These are phyloP conservation scores for Jacana jacana DNA, from an alignment of 2,113 vertebrate genomes.

Conservation along the genomic window DNA sequence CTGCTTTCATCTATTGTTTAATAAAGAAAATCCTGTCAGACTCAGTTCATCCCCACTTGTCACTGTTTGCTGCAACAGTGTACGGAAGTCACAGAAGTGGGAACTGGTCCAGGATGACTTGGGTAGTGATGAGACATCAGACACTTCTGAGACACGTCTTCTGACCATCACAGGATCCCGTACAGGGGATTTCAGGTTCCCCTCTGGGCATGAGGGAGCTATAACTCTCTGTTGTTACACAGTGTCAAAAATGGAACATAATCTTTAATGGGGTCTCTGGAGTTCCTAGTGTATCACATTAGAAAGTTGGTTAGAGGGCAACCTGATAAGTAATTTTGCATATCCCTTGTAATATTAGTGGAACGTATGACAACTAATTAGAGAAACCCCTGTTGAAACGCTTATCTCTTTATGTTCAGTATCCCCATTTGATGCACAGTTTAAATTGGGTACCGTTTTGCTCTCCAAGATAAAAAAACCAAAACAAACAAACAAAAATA, in stretches of 20 bases:
- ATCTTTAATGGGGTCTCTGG: background rate
- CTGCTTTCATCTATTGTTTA: background rate
- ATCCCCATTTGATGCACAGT: background rate
- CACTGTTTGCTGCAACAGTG: fast-evolving
- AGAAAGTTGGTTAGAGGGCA: background rate
- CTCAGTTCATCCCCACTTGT: background rate
- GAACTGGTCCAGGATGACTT: background rate
- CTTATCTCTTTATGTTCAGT: background rate
- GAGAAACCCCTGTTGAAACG: background rate
- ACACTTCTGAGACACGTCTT: fast-evolving
- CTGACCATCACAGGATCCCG: background rate
- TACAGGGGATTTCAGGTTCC: background rate
- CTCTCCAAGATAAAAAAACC: background rate
- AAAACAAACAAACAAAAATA: background rate
- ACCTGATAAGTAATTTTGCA: background rate
- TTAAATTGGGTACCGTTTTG: background rate
- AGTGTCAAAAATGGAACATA: background rate
- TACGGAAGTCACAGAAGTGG: background rate
- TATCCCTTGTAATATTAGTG: background rate
- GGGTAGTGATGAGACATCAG: background rate
- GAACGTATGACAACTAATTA: conserved; percentile 3
- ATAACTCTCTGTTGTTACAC: background rate
- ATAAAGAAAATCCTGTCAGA: background rate
- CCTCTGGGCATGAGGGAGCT: background rate
- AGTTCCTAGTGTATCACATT: fast-evolving